phyloP scores from a whole-genome alignment of 2,113 vertebrate genomes.

The Gavia stellata region DNA sequence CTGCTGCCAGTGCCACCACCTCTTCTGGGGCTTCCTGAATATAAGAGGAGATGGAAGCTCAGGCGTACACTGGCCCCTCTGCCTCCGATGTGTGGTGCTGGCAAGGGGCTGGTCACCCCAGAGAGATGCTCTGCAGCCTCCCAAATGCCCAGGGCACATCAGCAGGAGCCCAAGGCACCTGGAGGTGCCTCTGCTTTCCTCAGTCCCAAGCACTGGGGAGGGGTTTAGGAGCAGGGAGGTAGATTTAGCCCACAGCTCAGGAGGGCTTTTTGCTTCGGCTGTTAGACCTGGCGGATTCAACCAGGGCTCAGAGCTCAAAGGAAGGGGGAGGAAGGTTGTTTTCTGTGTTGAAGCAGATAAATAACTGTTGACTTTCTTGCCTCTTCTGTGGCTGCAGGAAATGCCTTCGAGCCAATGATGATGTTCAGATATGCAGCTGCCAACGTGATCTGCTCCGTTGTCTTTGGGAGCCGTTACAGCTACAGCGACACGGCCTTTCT shows the following conservation, averaged over 20 bases:
- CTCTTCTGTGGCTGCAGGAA: background rate
- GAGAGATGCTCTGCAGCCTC: background rate
- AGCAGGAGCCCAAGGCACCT: background rate
- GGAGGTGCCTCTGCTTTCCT: background rate
- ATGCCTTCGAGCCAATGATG: background rate
- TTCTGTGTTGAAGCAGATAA: background rate
- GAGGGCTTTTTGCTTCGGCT: background rate
- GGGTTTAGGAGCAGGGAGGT: background rate
- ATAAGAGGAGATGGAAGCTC: background rate
- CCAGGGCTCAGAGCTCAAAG: background rate
- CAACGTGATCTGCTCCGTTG: conserved; percentile 18
- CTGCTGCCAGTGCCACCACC: background rate
- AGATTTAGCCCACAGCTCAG: background rate
- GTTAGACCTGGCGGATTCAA: background rate
- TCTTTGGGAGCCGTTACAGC: conserved; percentile 18
- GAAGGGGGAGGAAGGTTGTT: background rate
- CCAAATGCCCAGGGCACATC: accelerated
- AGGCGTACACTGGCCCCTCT: accelerated
- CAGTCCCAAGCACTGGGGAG: no score
- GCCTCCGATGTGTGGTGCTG: background rate
- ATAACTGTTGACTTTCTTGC: background rate
- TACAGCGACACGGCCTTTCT: background rate
- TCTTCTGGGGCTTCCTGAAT: background rate
- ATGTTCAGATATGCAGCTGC: background rate
- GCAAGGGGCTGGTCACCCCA: accelerated